phyloP scores from a whole-genome alignment of 2,888 invertebrate genomes.

The Andricus curvator region DNA sequence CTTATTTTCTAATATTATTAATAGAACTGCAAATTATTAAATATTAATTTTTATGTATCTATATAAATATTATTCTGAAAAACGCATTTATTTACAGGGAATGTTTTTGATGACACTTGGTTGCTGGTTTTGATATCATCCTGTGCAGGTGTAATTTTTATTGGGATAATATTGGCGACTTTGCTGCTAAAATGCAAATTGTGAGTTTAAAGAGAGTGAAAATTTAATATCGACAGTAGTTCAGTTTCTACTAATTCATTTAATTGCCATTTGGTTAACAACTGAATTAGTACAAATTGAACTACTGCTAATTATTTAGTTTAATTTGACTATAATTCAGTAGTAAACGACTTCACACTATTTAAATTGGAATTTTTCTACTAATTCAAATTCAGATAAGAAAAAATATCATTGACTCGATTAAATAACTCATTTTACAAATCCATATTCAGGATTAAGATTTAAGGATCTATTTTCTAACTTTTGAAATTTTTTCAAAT shows the following conservation, averaged over 20 bases:
- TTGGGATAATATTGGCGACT: constrained; percentile 88
- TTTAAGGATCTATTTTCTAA: too few species aligned
- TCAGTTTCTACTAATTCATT: neutral
- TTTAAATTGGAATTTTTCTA: too few species aligned
- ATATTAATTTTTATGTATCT: neutral
- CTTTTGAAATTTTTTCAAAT: too few species aligned
- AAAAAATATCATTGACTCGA: neutral
- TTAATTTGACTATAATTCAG: too few species aligned
- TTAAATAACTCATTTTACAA: neutral
- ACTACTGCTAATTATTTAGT: too few species aligned
- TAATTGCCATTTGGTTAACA: too few species aligned
- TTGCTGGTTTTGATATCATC: constrained; percentile 88
- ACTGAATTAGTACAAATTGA: too few species aligned
- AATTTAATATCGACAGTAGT: neutral
- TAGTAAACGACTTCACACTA: too few species aligned
- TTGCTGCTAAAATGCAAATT: constrained; percentile 91
- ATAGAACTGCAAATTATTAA: too few species aligned
- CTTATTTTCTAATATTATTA: too few species aligned
- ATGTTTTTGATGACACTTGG: constrained; percentile 88
- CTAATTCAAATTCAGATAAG: neutral
- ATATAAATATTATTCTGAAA: constrained; percentile 20
- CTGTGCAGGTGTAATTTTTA: constrained; percentile 88
- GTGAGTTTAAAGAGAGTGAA: constrained; percentile 80
- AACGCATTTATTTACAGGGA: constrained; percentile 70
- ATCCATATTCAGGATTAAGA: too few species aligned